Percentiles rank a stretch among this genome's conserved stretches.
Conservation (phyloP, 92 coral and sea anemone genomes). For the Zoanthus solanderi region DNA sequence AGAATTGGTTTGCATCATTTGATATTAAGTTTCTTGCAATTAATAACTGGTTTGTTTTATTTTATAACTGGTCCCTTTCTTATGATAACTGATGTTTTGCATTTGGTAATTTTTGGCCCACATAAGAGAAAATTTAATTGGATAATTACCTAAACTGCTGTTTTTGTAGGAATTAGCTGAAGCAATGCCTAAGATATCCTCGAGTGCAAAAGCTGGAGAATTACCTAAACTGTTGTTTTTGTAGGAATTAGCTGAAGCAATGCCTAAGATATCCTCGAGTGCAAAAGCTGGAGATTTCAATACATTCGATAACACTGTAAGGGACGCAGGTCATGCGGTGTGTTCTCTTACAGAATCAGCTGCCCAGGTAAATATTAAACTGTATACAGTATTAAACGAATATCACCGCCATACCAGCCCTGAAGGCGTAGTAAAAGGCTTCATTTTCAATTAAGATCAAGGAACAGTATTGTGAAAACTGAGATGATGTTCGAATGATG, state of each 20-base stretch:
- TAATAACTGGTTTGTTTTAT: neutral
- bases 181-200: constrained; percentile 91
- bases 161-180: constrained; percentile 77
- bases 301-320: constrained; percentile 86
- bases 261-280: constrained; percentile 88
- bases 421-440: too few species aligned
- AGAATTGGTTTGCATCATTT: neutral
- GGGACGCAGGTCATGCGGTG: constrained; percentile 91
- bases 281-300: constrained; percentile 92
- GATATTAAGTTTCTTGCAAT: neutral
- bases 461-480: too few species aligned
- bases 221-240: neutral
- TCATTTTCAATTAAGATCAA: too few species aligned
- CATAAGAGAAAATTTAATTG: too few species aligned
- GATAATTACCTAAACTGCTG: too few species aligned
- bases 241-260: constrained; percentile 89
- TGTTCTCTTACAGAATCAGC: constrained; percentile 97
- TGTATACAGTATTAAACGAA: too few species aligned
- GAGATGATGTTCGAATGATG: too few species aligned
- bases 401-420: too few species aligned
- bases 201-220: constrained; percentile 59
- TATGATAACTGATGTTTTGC: neutral
- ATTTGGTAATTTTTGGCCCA: too few species aligned
- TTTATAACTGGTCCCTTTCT: neutral
- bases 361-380: constrained; percentile 78